These are phyloP conservation scores for Zaprionus obscuricornis DNA, from an alignment of 2,888 invertebrate genomes.

Conservation along the genomic window DNA sequence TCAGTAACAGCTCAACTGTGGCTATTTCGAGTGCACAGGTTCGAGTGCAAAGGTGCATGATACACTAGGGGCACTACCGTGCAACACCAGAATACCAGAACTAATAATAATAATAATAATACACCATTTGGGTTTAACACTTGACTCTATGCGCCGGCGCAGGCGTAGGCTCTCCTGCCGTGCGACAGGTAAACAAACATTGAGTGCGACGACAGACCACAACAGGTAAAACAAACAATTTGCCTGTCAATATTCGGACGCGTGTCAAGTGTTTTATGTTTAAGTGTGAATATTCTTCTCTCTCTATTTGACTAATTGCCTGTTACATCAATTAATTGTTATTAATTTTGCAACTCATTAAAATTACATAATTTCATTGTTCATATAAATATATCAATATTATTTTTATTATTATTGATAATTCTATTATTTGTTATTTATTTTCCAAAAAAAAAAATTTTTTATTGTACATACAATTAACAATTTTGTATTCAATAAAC, in stretches of 20 bases:
- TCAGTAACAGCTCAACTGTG: constrained; percentile 63
- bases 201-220: constrained; percentile 10
- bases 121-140: constrained; percentile 57
- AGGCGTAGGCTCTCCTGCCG: constrained; percentile 51
- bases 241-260: constrained; percentile 39
- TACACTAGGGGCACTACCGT: constrained; percentile 22
- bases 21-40: constrained; percentile 73
- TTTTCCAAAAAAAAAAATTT: too few relatives aligned
- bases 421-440: too few relatives aligned
- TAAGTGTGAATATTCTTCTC: constrained; percentile 8
- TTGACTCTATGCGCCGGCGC: constrained; percentile 80
- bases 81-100: too few relatives aligned
- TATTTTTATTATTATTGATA: too few relatives aligned
- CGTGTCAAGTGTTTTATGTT: constrained; percentile 53
- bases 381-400: too few relatives aligned
- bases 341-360: too few relatives aligned
- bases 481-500: constrained; percentile 36
- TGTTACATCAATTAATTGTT: too few relatives aligned
- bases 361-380: too few relatives aligned
- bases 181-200: constrained; percentile 59
- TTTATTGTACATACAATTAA: too few relatives aligned
- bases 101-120: too few relatives aligned
- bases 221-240: constrained; percentile 70
- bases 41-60: constrained; percentile 35
- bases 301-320: constrained; percentile 30